phyloP scores from a whole-genome alignment of 2,888 invertebrate species.

The Drosophila formosana region DNA sequence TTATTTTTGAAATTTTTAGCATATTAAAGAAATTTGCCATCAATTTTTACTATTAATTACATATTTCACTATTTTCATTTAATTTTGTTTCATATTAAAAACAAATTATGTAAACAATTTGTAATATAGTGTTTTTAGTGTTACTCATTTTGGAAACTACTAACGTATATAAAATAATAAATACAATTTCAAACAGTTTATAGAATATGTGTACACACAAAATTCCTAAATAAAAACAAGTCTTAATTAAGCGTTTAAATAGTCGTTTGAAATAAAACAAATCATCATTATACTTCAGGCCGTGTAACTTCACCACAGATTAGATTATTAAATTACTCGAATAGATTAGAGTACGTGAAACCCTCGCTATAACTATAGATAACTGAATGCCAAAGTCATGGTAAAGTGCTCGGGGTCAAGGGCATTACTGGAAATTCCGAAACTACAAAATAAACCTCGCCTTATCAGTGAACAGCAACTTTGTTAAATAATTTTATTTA shows the following conservation, averaged over 20 bases:
- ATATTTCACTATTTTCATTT: no score
- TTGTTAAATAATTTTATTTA: slow-evolving; percentile 20
- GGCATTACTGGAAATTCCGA: slow-evolving; percentile 31
- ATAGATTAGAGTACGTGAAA: not conserved
- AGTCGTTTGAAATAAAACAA: not conserved
- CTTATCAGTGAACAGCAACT: slow-evolving; percentile 19
- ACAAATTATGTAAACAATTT: no score
- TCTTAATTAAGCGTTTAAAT: not conserved
- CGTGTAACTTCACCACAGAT: slow-evolving; percentile 13
- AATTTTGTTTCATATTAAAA: no score
- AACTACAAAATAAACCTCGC: slow-evolving; percentile 3
- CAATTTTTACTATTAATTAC: no score
- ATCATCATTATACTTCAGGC: slow-evolving; percentile 1
- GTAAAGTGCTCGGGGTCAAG: not conserved
- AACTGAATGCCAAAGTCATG: slow-evolving; percentile 12
- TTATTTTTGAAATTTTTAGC: not conserved
- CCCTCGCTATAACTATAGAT: not conserved
- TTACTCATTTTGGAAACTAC: no score
- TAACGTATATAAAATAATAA: no score
- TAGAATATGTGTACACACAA: no score
- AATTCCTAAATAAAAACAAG: not conserved
- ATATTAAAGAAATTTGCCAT: no score
- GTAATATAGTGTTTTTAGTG: no score
- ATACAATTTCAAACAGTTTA: no score
- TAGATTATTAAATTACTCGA: slow-evolving; percentile 12